Evolutionary conservation across 2,797 vertebrate genomes (phyloP).

Genomic region (Balearica regulorum): DNA sequence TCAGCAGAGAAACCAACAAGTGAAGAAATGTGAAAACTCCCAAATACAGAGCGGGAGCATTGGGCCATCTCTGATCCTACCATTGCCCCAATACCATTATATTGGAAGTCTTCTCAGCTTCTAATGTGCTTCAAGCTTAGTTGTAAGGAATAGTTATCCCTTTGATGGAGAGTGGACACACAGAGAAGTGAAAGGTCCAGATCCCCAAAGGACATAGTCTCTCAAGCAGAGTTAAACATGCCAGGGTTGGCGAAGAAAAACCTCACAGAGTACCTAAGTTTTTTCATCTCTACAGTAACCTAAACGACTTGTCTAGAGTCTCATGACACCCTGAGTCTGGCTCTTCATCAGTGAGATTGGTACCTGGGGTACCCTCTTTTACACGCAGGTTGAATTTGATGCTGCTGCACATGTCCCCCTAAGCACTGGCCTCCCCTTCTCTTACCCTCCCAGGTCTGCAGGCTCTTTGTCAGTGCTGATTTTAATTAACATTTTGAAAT

Average conservation of each 20-base stretch:
- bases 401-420: not conserved
- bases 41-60: not conserved
- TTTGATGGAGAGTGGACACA: not conserved
- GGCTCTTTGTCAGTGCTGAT: not conserved
- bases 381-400: not conserved
- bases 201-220: not conserved
- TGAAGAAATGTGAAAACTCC: not conserved
- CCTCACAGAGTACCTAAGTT: not conserved
- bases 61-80: not conserved
- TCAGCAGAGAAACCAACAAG: not conserved
- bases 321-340: not conserved
- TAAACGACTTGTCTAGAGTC: not conserved
- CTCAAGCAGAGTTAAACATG: not conserved
- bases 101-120: not conserved
- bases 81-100: not conserved
- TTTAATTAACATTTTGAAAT: slow-evolving; percentile 11
- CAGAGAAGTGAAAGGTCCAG: not conserved
- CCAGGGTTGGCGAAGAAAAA: not conserved
- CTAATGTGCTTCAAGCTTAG: not conserved
- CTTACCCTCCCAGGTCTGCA: not conserved
- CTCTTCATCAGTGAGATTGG: not conserved
- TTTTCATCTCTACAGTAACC: not conserved
- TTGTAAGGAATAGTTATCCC: not conserved
- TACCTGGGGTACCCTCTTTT: not conserved
- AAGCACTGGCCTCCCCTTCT: not conserved